Evolutionary conservation across 2,113 vertebrate genomes (phyloP), one percentile per base, ranked within the genome.

Genomic region (Myanophis thanlyinensis): DNA sequence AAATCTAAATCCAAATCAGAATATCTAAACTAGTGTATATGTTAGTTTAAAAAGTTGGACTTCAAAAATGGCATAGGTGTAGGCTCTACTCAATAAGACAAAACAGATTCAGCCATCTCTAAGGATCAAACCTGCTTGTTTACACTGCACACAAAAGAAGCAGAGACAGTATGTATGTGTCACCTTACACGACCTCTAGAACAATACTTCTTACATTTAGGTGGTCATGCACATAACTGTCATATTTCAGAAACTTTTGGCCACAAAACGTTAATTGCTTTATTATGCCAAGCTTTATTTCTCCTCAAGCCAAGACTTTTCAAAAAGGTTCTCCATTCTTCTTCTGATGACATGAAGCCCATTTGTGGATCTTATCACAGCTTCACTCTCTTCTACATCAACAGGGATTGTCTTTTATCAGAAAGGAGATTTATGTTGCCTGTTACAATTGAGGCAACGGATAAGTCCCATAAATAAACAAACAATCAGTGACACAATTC

Each of bases 331-430:
- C 85, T 56, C 86, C 46, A 91, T 93, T 90, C 67, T 90, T 85
- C 91, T 35, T 90, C 84, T 86, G 93, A 67, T 91, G 86, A 62
- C 48, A 49, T 51, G 59, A 95, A 53, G 30, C 20, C 89, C 62
- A 87, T 2, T 40, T 54, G 25, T 62, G 95, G 87, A 87, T 44
- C 91, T 27, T 90, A 18, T 90, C 48, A 91, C 49, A 95, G 53
- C 73, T 89, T 18, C 62, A 47, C 3, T 47, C 18, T 8, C 30
- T 90, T 91, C 91, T 62, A 88, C 93, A 27, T 12, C 22, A 0
- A 0, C 87, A 89, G 73, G 54, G 90, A 93, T n/a, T 93, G 91
- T 48, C 30, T 49, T 44, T 93, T 93, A 90, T 47, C 93, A 91
- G 92, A 87, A n/a, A n/a, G n/a, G n/a, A n/a, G n/a, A n/a, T n/a